Evolutionary conservation across 2,888 invertebrate species (phyloP).

Genomic region (Exocentrus adspersus): DNA sequence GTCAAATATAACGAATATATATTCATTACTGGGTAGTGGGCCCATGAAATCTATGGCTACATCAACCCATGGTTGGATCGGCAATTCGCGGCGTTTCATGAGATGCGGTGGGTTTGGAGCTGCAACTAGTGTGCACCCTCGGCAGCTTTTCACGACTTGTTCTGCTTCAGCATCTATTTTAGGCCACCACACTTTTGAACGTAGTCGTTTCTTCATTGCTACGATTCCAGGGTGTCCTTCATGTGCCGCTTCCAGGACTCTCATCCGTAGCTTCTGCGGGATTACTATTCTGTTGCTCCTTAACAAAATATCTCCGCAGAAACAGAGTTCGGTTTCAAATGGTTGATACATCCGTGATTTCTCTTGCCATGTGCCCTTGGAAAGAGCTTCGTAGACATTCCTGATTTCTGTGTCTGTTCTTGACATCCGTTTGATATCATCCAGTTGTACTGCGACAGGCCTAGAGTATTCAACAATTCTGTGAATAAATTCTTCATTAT

Average conservation of each 20-base stretch:
- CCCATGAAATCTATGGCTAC: constrained; percentile 49
- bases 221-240: constrained; percentile 57
- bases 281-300: constrained; percentile 6
- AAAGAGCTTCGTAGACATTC: not conserved
- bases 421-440: too few species aligned
- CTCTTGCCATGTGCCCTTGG: not conserved
- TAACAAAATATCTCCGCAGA: constrained; percentile 13
- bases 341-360: not conserved
- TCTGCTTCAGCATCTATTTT: constrained; percentile 47
- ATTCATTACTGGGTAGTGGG: constrained; percentile 42
- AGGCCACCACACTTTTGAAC: constrained; percentile 55
- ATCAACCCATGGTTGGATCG: constrained; percentile 39
- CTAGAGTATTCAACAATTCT: not conserved
- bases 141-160: constrained; percentile 31
- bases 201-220: constrained; percentile 52
- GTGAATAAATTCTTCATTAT: not conserved
- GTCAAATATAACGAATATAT: constrained; percentile 47
- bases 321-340: constrained; percentile 14
- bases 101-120: constrained; percentile 31
- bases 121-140: constrained; percentile 24
- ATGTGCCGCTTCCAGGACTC: constrained; percentile 46
- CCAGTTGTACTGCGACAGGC: too few species aligned
- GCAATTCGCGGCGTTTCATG: constrained; percentile 40
- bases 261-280: constrained; percentile 20
- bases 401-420: too few species aligned